A percentile compares a stretch with the other conserved stretches of the same genome.
Evolutionary conservation across 64 coral and sea anemone genomes (phyloP).

Genomic region (Stichodactyla helianthus): DNA sequence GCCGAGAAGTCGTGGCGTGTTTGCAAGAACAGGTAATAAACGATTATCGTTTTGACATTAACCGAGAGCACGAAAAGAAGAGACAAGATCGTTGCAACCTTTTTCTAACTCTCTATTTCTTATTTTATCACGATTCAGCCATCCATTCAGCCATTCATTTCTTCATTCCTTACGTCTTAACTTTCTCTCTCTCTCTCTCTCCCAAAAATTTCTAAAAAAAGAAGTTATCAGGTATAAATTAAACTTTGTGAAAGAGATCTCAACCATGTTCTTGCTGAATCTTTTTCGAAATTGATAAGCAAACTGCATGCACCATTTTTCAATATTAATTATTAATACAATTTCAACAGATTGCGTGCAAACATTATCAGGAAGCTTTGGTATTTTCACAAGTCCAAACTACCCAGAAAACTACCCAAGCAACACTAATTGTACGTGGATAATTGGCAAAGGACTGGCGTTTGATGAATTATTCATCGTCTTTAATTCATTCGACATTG

Average conservation of each 20-base stretch:
- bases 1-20: slow-evolving; percentile 11
- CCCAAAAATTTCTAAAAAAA: no score
- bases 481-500: slow-evolving; percentile 10
- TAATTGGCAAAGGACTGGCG: background rate
- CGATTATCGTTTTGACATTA: no score
- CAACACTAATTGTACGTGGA: slow-evolving; percentile 30
- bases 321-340: background rate
- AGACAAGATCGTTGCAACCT: background rate
- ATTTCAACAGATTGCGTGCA: background rate
- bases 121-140: no score
- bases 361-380: background rate
- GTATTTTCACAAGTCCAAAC: slow-evolving; percentile 15
- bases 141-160: no score
- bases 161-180: no score
- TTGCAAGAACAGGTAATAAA: slow-evolving; percentile 19
- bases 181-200: no score
- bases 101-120: background rate
- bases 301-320: no score
- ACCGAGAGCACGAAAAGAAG: background rate
- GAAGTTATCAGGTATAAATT: no score
- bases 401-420: slow-evolving; percentile 25
- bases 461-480: slow-evolving; percentile 5
- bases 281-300: no score
- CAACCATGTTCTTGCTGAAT: no score
- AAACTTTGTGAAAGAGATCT: no score